A percentile compares a stretch with the other conserved stretches of the same genome.
Evolutionary conservation across 2,888 invertebrate species (phyloP).

Genomic region (Trachelus stipa): DNA sequence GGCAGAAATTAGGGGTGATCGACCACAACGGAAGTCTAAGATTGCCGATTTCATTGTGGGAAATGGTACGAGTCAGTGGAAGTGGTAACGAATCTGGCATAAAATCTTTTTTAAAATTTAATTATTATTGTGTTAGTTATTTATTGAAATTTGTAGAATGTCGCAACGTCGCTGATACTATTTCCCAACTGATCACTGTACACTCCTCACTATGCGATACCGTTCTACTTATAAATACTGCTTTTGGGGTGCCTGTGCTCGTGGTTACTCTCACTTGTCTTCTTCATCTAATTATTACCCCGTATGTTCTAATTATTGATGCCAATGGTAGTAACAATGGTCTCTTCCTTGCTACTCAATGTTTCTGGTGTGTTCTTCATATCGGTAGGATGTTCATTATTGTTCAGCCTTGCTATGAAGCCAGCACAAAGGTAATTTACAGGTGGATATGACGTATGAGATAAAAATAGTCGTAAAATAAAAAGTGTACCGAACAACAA

Average conservation of each 20-base stretch:
- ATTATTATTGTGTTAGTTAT: neutral
- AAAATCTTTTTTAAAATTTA: neutral
- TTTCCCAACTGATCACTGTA: constrained; percentile 68
- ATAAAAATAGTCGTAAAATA: neutral
- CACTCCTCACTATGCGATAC: constrained; percentile 71
- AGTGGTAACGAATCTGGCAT: neutral
- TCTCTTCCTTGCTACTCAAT: constrained; percentile 70
- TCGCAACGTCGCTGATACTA: constrained; percentile 54
- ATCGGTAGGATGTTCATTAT: constrained; percentile 70
- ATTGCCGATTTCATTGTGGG: constrained; percentile 22
- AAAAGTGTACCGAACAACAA: neutral
- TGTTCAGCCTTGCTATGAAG: constrained; percentile 72
- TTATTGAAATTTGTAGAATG: neutral
- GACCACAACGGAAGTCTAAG: constrained; percentile 25
- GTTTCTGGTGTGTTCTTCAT: constrained; percentile 72
- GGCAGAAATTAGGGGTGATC: constrained; percentile 33
- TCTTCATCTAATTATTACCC: constrained; percentile 73
- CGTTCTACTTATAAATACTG: constrained; percentile 68
- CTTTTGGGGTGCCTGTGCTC: constrained; percentile 70
- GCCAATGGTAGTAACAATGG: constrained; percentile 68
- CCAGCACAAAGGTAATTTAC: constrained; percentile 67
- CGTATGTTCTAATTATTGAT: constrained; percentile 73
- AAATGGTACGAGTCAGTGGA: neutral
- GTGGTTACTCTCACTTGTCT: constrained; percentile 71
- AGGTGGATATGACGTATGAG: neutral